Evolutionary conservation across 2,888 invertebrate species (phyloP), one percentile per base, ranked within the genome.

Genomic region (Cotesia congregata): DNA sequence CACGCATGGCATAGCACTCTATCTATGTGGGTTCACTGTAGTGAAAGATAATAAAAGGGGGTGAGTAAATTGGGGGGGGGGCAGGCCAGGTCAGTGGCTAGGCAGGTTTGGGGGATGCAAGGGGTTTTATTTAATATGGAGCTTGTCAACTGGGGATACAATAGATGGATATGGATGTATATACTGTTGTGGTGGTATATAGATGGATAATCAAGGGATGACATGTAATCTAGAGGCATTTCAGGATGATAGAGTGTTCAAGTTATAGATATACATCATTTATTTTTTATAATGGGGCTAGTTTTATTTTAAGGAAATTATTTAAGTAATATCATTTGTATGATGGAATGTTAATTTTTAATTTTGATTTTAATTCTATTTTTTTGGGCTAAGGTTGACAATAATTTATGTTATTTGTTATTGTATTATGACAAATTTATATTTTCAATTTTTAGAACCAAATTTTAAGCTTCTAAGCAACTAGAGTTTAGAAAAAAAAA

Each of bases 1-100:
- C 90, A 89, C 88, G 88, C 89, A 89, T 89, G 89, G 89, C 89
- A 89, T 88, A 88, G 88, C 89, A 89, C 89, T 89, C 88, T 87
- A 87, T 88, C 89, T 89, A 88, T 88, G 85, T 84, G 85, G 85
- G 83, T 70, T 71, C 65, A 71, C 59, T 71, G 73, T 65, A 30
- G 83, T 80, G 80, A 79, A 78, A 50, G 50, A 50, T 50, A 50
- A 50, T 50, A 50, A 50, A 50, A 50, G 50, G 50, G 72, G 84
- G 81, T 75, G 74, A 68, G 69, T 74, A 76, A 74, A 78, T 76
- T 17, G 62, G 69, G 41, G 6, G n/a, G 41, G n/a, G 74, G 69
- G 74, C 38, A 67, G 70, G 20, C 78, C 60, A 67, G n/a, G 64
- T 71, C 17, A 71, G 50, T 75, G 17, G 59, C 67, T 72, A 61